phyloP scores from a whole-genome alignment of 92 coral and sea anemone genomes.

The Desmophyllum pertusum region DNA sequence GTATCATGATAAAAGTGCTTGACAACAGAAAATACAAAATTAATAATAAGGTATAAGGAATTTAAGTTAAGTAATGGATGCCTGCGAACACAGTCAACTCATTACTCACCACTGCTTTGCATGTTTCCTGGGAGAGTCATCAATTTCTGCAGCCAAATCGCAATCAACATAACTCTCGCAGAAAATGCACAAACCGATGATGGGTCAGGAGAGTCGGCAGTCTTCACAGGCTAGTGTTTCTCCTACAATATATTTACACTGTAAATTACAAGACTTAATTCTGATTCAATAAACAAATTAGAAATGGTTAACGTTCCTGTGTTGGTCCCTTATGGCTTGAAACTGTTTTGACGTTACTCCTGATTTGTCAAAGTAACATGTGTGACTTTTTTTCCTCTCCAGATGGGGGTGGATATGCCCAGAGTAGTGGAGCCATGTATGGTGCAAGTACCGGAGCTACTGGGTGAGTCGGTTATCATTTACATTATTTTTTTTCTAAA shows the following conservation, averaged over 20 bases:
- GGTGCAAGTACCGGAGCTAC: constrained; percentile 34
- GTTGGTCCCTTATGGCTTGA: not conserved
- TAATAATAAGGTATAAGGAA: too few relatives aligned
- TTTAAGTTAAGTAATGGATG: too few relatives aligned
- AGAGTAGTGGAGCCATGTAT: constrained; percentile 27
- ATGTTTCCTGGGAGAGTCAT: not conserved
- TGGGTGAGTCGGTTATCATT: constrained; percentile 15
- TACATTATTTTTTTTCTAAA: too few relatives aligned
- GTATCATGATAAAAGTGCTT: too few relatives aligned
- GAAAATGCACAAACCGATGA: too few relatives aligned
- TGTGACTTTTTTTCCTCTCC: not conserved
- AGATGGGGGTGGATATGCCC: constrained; percentile 48
- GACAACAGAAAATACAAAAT: too few relatives aligned
- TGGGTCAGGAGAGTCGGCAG: not conserved
- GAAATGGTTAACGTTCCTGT: not conserved
- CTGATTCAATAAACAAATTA: too few relatives aligned
- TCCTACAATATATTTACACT: too few relatives aligned
- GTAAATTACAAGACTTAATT: too few relatives aligned
- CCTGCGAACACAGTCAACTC: too few relatives aligned
- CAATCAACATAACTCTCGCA: too few relatives aligned
- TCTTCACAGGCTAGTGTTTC: not conserved
- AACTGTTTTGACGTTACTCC: not conserved
- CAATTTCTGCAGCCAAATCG: not conserved
- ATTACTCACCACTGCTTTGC: not conserved
- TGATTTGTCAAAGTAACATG: not conserved